Evolutionary conservation across 2,888 invertebrate species (phyloP), one percentile per base, ranked within the genome.

Genomic region (Drosophila hamatofila): DNA sequence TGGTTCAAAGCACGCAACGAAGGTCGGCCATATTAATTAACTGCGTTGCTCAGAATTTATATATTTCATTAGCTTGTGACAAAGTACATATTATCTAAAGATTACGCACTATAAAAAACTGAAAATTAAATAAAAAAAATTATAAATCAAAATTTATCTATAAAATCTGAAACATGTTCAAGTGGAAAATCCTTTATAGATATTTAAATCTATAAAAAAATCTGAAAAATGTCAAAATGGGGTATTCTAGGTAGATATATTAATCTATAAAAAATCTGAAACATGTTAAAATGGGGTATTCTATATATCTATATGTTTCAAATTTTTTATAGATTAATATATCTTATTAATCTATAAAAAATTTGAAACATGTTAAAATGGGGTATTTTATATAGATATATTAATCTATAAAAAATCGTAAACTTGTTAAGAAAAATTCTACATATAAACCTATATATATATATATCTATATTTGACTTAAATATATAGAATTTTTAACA

Each of bases 1-100:
- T 75, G 75, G 84, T 88, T 84, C 88, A 88, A 88, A 78, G 83
- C 86, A 76, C 84, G 86, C 78, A 63, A 12, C 33, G 84, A 84
- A 84, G 84, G 84, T 85, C 61, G 64, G 30, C 23, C 18, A 49
- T 62, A 33, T 56, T 60, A 60, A 59, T 51, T 52, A 41, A 48
- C 12, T 37, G 54, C 42, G 55, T 12, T 48, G 65, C 30, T n/a
- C 30, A 54, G 11, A 27, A 30, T 37, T 60, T 55, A 18, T 46
- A 57, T 33, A 12, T 54, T 68, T 57, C 6, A 18, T 21, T 49
- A 49, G 57, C 64, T 64, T 68, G 54, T 77, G 51, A 59, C 11
- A 11, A 62, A 58, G 11, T 63, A 52, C n/a, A 49, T n/a, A 55
- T 59, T 56, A 48, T 30, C 61, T 18, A 4, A 25, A 46, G 69